Conservation (phyloP, 2,888 invertebrate genomes). For the Muschampia plurimacula region DNA sequence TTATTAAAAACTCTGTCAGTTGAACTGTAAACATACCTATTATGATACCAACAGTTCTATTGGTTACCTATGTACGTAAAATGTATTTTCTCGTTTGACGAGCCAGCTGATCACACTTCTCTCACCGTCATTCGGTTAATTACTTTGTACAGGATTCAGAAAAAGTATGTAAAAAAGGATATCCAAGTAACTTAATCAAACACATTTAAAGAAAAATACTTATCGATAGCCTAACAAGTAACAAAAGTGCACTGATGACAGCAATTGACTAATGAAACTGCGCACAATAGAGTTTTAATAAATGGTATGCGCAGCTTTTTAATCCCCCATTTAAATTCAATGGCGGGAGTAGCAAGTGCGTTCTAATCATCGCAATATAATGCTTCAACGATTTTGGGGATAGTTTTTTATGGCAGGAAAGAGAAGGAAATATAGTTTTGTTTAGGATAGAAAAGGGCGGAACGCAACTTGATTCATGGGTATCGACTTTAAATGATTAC, state of each 20-base stretch:
- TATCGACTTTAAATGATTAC: constrained; percentile 84
- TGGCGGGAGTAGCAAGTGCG: constrained; percentile 77
- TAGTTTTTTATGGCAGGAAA: constrained; percentile 58
- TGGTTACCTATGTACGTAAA: too few species aligned
- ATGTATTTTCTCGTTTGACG: too few species aligned
- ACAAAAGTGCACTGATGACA: constrained; percentile 63
- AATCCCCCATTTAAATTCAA: constrained; percentile 86
- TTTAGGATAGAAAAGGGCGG: constrained; percentile 55
- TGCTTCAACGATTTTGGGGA: constrained; percentile 75
- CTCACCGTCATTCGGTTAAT: too few species aligned
- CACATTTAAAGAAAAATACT: constrained; percentile 6
- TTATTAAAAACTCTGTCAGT: too few species aligned
- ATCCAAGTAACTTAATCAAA: neutral
- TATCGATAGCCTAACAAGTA: constrained; percentile 42
- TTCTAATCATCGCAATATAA: constrained; percentile 85
- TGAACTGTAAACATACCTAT: too few species aligned
- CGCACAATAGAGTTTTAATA: constrained; percentile 79
- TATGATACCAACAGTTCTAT: too few species aligned
- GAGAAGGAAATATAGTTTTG: constrained; percentile 42
- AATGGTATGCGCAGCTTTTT: constrained; percentile 79
- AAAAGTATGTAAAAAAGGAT: neutral
- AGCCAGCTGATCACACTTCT: too few species aligned
- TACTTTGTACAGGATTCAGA: neutral
- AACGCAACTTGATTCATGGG: constrained; percentile 66
- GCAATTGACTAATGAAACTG: constrained; percentile 78